phyloP scores from a whole-genome alignment of 2,888 invertebrate genomes.

The Drosophila kambysellisi region DNA sequence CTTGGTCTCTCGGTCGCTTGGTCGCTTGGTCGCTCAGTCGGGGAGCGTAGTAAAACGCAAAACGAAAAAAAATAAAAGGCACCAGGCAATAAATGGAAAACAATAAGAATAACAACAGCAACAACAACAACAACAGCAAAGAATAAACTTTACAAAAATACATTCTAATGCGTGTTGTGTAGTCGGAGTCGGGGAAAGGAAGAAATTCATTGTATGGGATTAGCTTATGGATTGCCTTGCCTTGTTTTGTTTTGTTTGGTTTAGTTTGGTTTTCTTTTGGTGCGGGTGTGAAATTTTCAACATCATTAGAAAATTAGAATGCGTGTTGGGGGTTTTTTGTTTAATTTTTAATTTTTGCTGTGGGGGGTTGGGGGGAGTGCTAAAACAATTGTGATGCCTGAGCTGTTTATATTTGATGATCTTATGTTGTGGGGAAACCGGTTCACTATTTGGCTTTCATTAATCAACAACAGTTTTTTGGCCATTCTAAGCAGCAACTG shows the following conservation, averaged over 20 bases:
- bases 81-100: constrained; percentile 16
- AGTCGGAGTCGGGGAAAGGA: not conserved
- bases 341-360: not conserved
- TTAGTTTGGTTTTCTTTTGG: constrained; percentile 10
- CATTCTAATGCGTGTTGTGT: constrained; percentile 34
- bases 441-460: constrained; percentile 62
- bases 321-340: constrained; percentile 27
- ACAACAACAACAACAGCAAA: constrained; percentile 9
- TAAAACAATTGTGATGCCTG: constrained; percentile 18
- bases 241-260: constrained; percentile 12
- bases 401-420: constrained; percentile 54
- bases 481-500: constrained; percentile 53
- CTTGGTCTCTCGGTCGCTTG: constrained; percentile 36
- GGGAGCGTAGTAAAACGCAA: constrained; percentile 14
- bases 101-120: constrained; percentile 16
- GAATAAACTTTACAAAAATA: constrained; percentile 41
- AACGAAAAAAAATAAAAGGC: not conserved
- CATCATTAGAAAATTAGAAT: constrained; percentile 17
- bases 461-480: constrained; percentile 60
- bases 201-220: constrained; percentile 12
- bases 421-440: constrained; percentile 56
- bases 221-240: constrained; percentile 15
- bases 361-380: not conserved
- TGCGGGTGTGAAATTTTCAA: constrained; percentile 61
- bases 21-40: constrained; percentile 20